Evolutionary conservation across 2,113 vertebrate genomes (phyloP), one percentile per base, ranked within the genome.

Genomic region (Pardalotus punctatus): DNA sequence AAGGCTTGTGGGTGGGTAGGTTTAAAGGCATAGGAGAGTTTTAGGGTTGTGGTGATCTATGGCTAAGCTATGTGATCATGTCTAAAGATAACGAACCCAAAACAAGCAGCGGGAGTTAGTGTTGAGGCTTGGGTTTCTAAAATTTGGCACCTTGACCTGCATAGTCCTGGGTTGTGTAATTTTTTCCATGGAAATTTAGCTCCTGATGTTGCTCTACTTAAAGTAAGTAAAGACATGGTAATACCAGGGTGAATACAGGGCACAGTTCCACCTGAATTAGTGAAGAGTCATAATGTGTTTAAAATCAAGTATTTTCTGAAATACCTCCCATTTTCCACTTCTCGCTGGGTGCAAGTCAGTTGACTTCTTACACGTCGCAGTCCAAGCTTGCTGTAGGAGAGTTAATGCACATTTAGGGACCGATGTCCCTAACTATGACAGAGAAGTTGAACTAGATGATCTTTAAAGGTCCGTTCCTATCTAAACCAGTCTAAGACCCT

Each of bases 11-110:
- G 7, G 23, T 65, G n/a, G 27, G 33, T 88, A 47, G 33, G 33
- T 77, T 94, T 86, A 83, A 88, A 92, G 90, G 38, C 2, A 4
- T 47, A 81, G 64, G 24, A 58, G 42, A 58, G 31, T 82, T 60
- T 21, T 45, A 54, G 36, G 42, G 42, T 42, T 94, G 90, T 11
- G 17, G 50, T 81, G 82, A 76, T 40, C 25, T 82, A 4, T 20
- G 61, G 71, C 47, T 73, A 38, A 54, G 33, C 58, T 58, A 50
- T 28, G 45, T 3, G 23, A 42, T 92, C 33, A 18, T 80, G 54
- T 58, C 16, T 85, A 43, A 86, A 70, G 91, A 45, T 66, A 90
- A 86, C 0, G 0, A 83, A 48, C 42, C 45, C 56, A 50, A 81
- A 88, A 66, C 14, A 77, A 88, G 47, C 35, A 60, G 21, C 48